Base-by-base conservation (phyloP, 2,113 vertebrate genomes). In the Todiramphus chloris region DNA sequence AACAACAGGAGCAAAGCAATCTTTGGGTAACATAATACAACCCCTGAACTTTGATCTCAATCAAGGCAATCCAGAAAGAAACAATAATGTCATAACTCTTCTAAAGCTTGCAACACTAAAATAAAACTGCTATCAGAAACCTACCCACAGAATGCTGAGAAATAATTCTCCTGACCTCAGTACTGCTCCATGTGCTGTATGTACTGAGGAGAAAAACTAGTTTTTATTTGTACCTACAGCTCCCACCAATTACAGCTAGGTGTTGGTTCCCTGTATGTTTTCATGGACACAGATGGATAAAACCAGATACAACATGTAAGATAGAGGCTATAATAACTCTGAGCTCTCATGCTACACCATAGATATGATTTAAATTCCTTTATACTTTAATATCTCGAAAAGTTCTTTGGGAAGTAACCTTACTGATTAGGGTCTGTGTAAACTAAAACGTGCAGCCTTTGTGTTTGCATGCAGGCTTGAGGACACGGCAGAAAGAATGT, bases 171-270 rank as follows among this genome's bases (percentile, higher is more conserved):
- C 66, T 80, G 87, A 94, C 75, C 89, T 39, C 35, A 64, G 79
- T 58, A 64, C 56, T 68, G 76, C 53, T 88, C 83, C 83, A 43
- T 81, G 90, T 87, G 89, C 82, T 96, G 90, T 91, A 81, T 87
- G 84, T 20, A 84, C 69, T 87, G 37, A 94, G 78, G 62, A 93
- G 69, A 81, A 95, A 87, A 93, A 55, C 39, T 55, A 48, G 1
- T 25, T 64, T 96, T 79, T 92, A 69, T 89, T 91, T 96, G 86
- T 94, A 94, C 89, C 83, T 93, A 90, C 83, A 84, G 68, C 44
- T 58, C 80, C 53, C 69, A 64, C 17, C 78, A 87, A 50, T 87
- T 95, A 73, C 44, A 94, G 89, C 70, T 35, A 91, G 77, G 2
- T 93, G 69, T 69, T 93, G 80, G 86, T 62, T 96, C 67, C 51